Percentiles rank a stretch among this genome's conserved stretches.
phyloP scores from a whole-genome alignment of 2,888 invertebrate genomes.

The Heteromyza rotundicornis region DNA sequence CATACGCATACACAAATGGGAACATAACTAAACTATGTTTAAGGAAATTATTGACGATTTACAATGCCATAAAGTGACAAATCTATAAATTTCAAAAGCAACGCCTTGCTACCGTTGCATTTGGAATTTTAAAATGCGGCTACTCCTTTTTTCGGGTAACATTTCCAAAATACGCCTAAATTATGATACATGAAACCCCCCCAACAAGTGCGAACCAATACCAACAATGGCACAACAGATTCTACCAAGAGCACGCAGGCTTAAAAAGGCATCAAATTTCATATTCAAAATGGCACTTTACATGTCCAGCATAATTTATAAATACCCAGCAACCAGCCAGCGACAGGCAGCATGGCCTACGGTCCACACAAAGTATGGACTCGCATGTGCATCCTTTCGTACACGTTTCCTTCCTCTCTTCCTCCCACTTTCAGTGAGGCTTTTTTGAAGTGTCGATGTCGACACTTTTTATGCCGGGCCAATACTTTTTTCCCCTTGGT shows the following conservation, averaged over 20 bases:
- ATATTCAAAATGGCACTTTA: constrained; percentile 63
- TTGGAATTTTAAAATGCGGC: background rate
- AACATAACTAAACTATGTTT: too few species aligned
- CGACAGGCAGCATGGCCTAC: background rate
- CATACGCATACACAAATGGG: too few species aligned
- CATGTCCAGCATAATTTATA: constrained; percentile 63
- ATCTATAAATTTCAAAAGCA: too few species aligned
- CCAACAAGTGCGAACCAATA: background rate
- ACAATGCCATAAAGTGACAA: too few species aligned
- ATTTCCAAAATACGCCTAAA: background rate
- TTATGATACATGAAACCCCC: background rate
- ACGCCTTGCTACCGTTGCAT: background rate
- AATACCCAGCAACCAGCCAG: constrained; percentile 44
- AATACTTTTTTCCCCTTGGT: background rate
- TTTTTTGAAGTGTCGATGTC: constrained; percentile 53
- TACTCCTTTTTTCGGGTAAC: background rate
- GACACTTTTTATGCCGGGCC: constrained; percentile 33
- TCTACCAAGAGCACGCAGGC: constrained; percentile 32
- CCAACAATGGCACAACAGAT: background rate
- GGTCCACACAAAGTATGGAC: background rate
- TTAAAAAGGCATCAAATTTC: constrained; percentile 62
- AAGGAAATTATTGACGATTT: too few species aligned
- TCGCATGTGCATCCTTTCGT: background rate
- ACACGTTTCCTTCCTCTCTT: too few species aligned
- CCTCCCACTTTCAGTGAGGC: constrained; percentile 41